Evolutionary conservation across 2,113 vertebrate species (phyloP).

Genomic region (Hyperopisus bebe): DNA sequence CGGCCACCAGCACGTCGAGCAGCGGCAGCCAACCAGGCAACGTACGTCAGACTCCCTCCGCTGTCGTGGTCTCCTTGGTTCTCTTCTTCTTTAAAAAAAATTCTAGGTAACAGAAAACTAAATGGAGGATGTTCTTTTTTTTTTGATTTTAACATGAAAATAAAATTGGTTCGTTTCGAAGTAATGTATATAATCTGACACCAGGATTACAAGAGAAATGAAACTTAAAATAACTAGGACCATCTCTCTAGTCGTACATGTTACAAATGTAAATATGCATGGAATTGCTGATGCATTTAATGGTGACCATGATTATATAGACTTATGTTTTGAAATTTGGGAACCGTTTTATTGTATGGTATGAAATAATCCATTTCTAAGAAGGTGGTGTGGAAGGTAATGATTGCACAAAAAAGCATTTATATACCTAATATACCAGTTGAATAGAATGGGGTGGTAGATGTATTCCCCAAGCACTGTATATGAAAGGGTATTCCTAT

Average conservation of each 20-base stretch:
- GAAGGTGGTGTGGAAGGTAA: neutral
- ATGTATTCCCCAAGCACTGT: neutral
- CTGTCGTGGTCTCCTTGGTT: neutral
- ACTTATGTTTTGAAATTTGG: neutral
- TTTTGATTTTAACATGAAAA: neutral
- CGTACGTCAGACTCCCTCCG: constrained; percentile 55
- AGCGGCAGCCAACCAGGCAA: constrained; percentile 67
- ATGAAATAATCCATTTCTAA: neutral
- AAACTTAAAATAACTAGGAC: neutral
- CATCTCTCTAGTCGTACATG: neutral
- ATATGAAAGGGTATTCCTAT: neutral
- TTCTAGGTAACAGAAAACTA: neutral
- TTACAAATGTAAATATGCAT: neutral
- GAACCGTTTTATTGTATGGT: neutral
- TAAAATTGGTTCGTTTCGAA: neutral
- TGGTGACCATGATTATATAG: neutral
- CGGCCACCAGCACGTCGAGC: constrained; percentile 43
- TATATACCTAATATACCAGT: neutral
- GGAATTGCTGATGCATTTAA: neutral
- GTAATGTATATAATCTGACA: neutral
- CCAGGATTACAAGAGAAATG: neutral
- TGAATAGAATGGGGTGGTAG: neutral
- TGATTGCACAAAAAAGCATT: neutral
- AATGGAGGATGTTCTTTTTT: neutral
- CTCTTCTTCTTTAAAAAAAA: neutral